Conservation (phyloP, 1,140 invertebrate species). For the Melitaea cinxia region DNA sequence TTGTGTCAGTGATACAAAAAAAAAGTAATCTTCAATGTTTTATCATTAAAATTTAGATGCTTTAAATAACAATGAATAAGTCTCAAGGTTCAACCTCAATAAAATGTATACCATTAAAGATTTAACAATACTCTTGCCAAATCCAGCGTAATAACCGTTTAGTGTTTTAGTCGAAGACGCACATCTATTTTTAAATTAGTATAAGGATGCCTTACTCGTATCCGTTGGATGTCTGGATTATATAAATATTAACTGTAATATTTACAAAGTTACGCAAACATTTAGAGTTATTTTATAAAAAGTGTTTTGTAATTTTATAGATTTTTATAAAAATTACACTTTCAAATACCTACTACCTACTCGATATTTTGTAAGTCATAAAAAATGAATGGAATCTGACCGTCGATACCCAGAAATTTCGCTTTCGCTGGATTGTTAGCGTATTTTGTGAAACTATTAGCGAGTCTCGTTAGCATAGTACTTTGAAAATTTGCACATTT, state of each 20-base stretch:
- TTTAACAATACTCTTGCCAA: constrained; percentile 12
- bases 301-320: neutral
- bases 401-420: constrained; percentile 42
- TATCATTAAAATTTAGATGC: neutral
- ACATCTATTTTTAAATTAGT: constrained; percentile 11
- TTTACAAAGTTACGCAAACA: neutral
- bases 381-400: constrained; percentile 30
- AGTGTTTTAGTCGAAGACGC: neutral
- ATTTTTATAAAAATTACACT: neutral
- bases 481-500: constrained; percentile 42
- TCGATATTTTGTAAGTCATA: neutral
- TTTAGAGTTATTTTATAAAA: neutral
- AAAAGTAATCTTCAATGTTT: no score
- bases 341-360: neutral
- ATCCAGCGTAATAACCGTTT: constrained; percentile 13
- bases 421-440: constrained; percentile 58
- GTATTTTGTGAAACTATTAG: constrained; percentile 46
- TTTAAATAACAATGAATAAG: neutral
- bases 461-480: constrained; percentile 53
- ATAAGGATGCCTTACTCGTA: constrained; percentile 1
- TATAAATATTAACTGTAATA: constrained; percentile 1
- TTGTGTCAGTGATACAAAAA: neutral
- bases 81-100: neutral
- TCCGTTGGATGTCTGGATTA: neutral
- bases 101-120: neutral